These are phyloP conservation scores for Lepidurus apus DNA, from an alignment of 1,140 invertebrate genomes.

Conservation along the genomic window DNA sequence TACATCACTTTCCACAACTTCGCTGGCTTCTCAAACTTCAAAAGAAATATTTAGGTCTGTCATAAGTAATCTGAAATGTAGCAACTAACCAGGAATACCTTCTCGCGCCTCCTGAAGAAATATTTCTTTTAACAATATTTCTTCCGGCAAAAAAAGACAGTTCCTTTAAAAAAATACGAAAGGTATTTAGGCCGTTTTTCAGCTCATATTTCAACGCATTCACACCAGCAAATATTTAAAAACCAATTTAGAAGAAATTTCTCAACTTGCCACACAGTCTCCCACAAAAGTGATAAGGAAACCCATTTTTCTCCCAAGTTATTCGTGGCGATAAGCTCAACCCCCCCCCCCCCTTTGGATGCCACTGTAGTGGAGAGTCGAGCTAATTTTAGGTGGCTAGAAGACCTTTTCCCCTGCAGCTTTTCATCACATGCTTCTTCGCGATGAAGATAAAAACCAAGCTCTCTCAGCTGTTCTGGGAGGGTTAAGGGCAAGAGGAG, in stretches of 20 bases:
- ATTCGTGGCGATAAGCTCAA: constrained; percentile 10
- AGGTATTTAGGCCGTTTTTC: background rate
- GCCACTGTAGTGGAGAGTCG: background rate
- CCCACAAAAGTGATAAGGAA: background rate
- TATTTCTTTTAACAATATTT: background rate
- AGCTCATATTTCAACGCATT: background rate
- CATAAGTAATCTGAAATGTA: background rate
- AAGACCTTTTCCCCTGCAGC: background rate
- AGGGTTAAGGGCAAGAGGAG: background rate
- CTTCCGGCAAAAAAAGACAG: too few relatives aligned
- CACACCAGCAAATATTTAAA: constrained; percentile 6
- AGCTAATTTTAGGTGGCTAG: background rate
- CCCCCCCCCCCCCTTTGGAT: background rate
- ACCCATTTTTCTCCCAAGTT: background rate
- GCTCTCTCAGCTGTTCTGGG: background rate
- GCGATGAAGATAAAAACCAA: background rate
- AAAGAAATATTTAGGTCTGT: background rate
- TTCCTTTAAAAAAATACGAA: too few relatives aligned
- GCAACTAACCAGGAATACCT: background rate
- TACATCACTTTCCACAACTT: background rate
- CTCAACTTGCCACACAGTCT: constrained; percentile 4
- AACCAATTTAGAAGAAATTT: background rate
- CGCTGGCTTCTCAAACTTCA: background rate
- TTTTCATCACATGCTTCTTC: constrained; percentile 8
- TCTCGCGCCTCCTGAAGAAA: background rate